Evolutionary conservation across 2,888 invertebrate genomes (phyloP), one percentile per base, ranked within the genome.

Genomic region (Phytoseiulus persimilis): DNA sequence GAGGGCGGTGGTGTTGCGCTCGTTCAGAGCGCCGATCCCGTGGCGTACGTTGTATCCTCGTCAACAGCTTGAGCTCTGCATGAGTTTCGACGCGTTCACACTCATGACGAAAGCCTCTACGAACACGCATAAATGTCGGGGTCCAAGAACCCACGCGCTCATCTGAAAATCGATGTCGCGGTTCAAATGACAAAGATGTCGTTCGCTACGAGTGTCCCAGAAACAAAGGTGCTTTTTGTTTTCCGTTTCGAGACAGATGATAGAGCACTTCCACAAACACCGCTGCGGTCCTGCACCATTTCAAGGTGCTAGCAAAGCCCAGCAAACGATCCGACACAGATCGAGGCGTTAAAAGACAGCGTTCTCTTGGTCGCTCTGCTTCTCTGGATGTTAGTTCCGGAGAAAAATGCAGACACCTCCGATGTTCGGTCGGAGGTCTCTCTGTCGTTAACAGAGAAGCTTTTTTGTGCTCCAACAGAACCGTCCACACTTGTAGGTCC

Each of bases 161-260:
- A 28, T 65, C 65, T 65, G 1, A 28, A 65, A 65, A 65, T 65
- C 65, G 65, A 65, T 65, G 65, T 14, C 65, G 28, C 18, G 23
- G 14, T 18, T 65, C 65, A 65, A 65, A 28, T 28, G 65, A 65
- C 65, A 28, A 18, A 65, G 65, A 65, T 18, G 65, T 65, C 65
- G 65, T 18, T 65, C 65, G 5, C 11, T 65, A 18, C 23, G 28
- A 65, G 11, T 65, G 65, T 65, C 65, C 65, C 65, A 65, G 65
- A 65, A 65, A 65, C 65, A 65, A 65, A 65, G 65, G 65, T 65
- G 65, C 65, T 65, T 65, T 65, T 65, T 65, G 65, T 65, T 65
- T 39, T 65, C 65, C 28, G 65, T 65, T 14, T 23, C 65, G 65
- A 65, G 28, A 65, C 28, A 23, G 65, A 65, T 65, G 65, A 65